phyloP scores from a whole-genome alignment of 2,113 vertebrate species.

The Lates calcarifer region DNA sequence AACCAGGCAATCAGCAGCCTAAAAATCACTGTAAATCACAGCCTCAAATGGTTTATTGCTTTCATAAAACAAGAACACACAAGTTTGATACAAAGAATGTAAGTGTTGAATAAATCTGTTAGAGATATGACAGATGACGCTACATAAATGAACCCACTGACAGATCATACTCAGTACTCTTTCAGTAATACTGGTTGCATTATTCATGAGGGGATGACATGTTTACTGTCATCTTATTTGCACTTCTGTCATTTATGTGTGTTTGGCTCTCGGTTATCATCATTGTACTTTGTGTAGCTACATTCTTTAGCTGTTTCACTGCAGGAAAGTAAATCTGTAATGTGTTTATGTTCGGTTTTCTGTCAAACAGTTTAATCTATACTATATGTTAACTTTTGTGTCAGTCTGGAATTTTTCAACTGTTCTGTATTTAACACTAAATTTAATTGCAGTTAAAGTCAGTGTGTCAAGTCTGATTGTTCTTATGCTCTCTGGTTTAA shows the following conservation, averaged over 20 bases:
- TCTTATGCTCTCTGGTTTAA: neutral
- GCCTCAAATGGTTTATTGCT: slow-evolving; percentile 22
- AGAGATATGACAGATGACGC: slow-evolving; percentile 26
- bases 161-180: slow-evolving; percentile 21
- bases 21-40: slow-evolving; percentile 26
- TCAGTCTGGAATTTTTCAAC: neutral
- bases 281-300: slow-evolving; percentile 40
- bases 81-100: slow-evolving; percentile 8
- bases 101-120: slow-evolving; percentile 20
- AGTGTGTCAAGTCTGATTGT: neutral
- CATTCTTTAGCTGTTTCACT: slow-evolving; percentile 14
- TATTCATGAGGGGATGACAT: slow-evolving; percentile 37
- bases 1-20: slow-evolving; percentile 13
- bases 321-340: neutral
- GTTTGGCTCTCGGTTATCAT: slow-evolving; percentile 39
- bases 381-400: neutral
- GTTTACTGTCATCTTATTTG: slow-evolving; percentile 50
- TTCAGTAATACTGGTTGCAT: slow-evolving; percentile 32
- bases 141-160: slow-evolving; percentile 31
- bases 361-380: neutral
- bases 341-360: slow-evolving; percentile 25
- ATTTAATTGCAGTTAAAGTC: neutral
- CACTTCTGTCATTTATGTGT: slow-evolving; percentile 33
- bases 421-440: neutral
- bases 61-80: slow-evolving; percentile 8